phyloP scores from a whole-genome alignment of 2,797 vertebrate species.

The Columba guinea region DNA sequence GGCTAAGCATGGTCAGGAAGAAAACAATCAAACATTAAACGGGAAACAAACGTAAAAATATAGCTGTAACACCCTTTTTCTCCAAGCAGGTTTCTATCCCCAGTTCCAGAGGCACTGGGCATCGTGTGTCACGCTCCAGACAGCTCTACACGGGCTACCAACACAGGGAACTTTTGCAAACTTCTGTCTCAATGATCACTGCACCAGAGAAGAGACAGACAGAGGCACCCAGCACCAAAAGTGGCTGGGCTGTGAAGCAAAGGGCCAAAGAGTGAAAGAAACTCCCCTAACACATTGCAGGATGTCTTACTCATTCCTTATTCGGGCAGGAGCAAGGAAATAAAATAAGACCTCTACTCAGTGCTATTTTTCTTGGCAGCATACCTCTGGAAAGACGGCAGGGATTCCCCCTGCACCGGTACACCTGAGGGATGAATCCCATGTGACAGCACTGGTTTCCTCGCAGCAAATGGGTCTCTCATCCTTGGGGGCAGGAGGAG shows the following conservation, averaged over 20 bases:
- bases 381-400: not conserved
- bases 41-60: not conserved
- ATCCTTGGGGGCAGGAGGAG: not conserved
- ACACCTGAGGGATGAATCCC: not conserved
- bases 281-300: not conserved
- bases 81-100: not conserved
- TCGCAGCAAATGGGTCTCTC: not conserved
- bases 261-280: not conserved
- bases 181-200: not conserved
- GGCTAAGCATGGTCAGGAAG: not conserved
- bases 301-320: not conserved
- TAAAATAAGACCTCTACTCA: not conserved
- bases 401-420: not conserved
- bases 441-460: not conserved
- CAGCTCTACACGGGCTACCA: not conserved
- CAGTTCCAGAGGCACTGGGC: not conserved
- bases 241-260: not conserved
- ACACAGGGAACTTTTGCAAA: not conserved
- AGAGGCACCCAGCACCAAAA: not conserved
- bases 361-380: not conserved
- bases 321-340: not conserved
- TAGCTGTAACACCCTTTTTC: not conserved
- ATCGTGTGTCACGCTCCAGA: not conserved
- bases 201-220: not conserved
- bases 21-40: not conserved